phyloP scores from a whole-genome alignment of 1,140 invertebrate species.

The Drosophila saltans region DNA sequence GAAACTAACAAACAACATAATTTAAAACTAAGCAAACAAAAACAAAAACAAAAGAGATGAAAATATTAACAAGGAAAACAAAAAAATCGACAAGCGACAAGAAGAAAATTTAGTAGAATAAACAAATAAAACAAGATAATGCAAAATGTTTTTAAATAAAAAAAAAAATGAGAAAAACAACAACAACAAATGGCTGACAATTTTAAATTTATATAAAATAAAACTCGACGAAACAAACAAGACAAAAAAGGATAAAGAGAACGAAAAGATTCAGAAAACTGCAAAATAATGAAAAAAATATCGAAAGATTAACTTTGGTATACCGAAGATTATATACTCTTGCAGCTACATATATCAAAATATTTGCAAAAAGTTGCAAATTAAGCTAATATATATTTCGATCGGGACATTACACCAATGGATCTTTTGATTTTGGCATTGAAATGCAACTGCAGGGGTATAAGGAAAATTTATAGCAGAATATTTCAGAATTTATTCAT shows the following conservation, averaged over 20 bases:
- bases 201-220: constrained; percentile 76
- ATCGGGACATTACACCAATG: no score
- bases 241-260: constrained; percentile 32
- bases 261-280: constrained; percentile 40
- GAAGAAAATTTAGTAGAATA: constrained; percentile 26
- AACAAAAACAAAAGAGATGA: not conserved
- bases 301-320: not conserved
- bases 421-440: no score
- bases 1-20: constrained; percentile 30
- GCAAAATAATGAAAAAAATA: constrained; percentile 17
- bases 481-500: constrained; percentile 75
- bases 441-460: constrained; percentile 1
- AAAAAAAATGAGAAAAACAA: not conserved
- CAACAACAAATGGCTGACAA: constrained; percentile 71
- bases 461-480: constrained; percentile 11
- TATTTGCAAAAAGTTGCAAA: no score
- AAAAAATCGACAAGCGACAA: not conserved
- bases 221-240: constrained; percentile 26
- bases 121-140: constrained; percentile 47
- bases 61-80: constrained; percentile 2
- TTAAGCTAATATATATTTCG: no score
- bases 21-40: constrained; percentile 17
- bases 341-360: not conserved
- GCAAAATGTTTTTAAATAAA: constrained; percentile 67
- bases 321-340: constrained; percentile 11